Evolutionary conservation across 2,113 vertebrate species (phyloP), one percentile per base, ranked within the genome.

Genomic region (Danionella cerebrum): DNA sequence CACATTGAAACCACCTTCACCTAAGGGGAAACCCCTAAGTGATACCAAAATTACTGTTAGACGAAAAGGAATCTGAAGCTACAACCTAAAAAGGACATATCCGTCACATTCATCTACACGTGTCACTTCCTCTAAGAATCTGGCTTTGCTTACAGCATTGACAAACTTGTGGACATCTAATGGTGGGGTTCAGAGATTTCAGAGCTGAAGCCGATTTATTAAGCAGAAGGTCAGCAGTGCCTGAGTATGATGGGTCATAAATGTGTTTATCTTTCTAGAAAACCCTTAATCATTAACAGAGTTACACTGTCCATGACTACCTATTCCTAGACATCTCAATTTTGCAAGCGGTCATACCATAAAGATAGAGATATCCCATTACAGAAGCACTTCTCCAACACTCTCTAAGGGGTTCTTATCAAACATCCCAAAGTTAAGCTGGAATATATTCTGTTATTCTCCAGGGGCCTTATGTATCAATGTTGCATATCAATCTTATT

Each of bases 101-200:
- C 57, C 3, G 39, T 60, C 57, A 60, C 39, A 14, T 60, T 60
- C 57, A 60, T 60, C 39, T 31, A 60, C 57, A 60, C 57, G 57
- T 60, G 39, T 41, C 11, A 25, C 25, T 60, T 60, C 57, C 25
- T 45, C 39, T 9, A 60, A 60, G 57, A 60, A 9, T 39, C 18
- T 8, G 31, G 24, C 39, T 14, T 14, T 18, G 29, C n/a, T n/a
- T n/a, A n/a, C n/a, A n/a, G n/a, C n/a, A n/a, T n/a, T n/a, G n/a
- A n/a, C n/a, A n/a, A n/a, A n/a, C n/a, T n/a, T n/a, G n/a, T n/a
- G n/a, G n/a, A n/a, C n/a, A n/a, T n/a, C n/a, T n/a, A n/a, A n/a
- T n/a, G n/a, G n/a, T n/a, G n/a, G n/a, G n/a, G n/a, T n/a, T n/a
- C n/a, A n/a, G n/a, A n/a, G n/a, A n/a, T n/a, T n/a, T n/a, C n/a